Conservation (phyloP, 2,797 vertebrate genomes). For the Hypotaenidia philippensis region DNA sequence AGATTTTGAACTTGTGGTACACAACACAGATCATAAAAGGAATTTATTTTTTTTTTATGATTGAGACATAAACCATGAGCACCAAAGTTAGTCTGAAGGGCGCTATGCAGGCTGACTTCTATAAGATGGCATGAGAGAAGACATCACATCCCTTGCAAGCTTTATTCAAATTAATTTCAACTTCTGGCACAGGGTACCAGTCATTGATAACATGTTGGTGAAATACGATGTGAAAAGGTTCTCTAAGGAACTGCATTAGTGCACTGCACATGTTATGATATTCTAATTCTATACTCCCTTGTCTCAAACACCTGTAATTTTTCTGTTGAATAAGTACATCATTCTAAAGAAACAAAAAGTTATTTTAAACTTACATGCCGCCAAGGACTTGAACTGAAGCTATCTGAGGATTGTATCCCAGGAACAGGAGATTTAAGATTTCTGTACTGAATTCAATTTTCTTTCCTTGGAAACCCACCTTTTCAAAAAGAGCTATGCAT, state of each 20-base stretch:
- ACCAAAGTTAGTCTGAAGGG: neutral
- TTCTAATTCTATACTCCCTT: neutral
- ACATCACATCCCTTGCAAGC: neutral
- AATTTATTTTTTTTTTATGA: neutral
- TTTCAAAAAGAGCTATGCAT: conserved; percentile 88
- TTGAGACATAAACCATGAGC: neutral
- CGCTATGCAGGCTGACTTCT: neutral
- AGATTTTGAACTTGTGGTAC: neutral
- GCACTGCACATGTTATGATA: neutral
- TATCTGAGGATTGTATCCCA: conserved; percentile 84
- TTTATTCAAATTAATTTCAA: neutral
- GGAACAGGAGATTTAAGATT: conserved; percentile 82
- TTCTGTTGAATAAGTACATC: neutral
- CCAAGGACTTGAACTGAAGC: conserved; percentile 91
- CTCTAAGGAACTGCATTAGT: neutral
- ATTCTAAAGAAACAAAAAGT: neutral
- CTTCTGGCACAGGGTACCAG: neutral
- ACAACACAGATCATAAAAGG: neutral
- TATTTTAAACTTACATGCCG: conserved; percentile 87
- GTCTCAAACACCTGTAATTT: neutral
- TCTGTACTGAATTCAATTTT: conserved; percentile 83
- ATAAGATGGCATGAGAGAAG: neutral
- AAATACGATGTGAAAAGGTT: neutral
- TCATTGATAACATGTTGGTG: neutral
- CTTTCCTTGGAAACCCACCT: conserved; percentile 88